Conservation (phyloP, 2,888 invertebrate genomes). For the Synanthedon formicaeformis region DNA sequence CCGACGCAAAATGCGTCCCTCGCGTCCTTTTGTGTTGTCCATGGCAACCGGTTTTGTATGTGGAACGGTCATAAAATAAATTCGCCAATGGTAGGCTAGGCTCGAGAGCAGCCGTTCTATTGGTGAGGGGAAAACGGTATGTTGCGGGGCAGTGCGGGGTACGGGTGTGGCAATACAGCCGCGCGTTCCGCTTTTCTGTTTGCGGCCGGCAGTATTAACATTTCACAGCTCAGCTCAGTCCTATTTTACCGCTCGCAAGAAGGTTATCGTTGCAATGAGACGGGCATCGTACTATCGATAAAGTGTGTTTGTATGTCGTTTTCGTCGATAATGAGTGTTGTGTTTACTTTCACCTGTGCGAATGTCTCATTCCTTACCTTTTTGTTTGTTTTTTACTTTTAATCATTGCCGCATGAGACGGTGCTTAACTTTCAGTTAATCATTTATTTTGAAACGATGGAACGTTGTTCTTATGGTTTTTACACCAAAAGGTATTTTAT, state of each 20-base stretch:
- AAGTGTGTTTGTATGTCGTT: slow-evolving; percentile 71
- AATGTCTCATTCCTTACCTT: slow-evolving; percentile 67
- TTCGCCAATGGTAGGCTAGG: slow-evolving; percentile 38
- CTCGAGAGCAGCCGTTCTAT: slow-evolving; percentile 51
- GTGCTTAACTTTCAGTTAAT: slow-evolving; percentile 68
- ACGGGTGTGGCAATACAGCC: slow-evolving; percentile 45
- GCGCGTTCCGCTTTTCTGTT: slow-evolving; percentile 17
- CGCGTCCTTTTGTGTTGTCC: slow-evolving; percentile 60
- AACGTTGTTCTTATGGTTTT: slow-evolving; percentile 84
- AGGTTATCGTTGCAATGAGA: slow-evolving; percentile 65
- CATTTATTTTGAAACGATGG: slow-evolving; percentile 77
- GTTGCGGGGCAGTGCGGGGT: slow-evolving; percentile 35
- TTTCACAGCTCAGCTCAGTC: slow-evolving; percentile 27
- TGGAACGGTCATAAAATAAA: slow-evolving; percentile 52
- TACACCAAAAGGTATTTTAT: slow-evolving; percentile 84
- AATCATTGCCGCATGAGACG: slow-evolving; percentile 66
- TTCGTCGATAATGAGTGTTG: slow-evolving; percentile 69
- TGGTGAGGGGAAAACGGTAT: slow-evolving; percentile 46
- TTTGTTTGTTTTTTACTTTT: slow-evolving; percentile 61
- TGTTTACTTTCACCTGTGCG: slow-evolving; percentile 70
- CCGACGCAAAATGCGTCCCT: slow-evolving; percentile 55
- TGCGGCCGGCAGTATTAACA: slow-evolving; percentile 6
- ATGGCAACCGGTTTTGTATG: slow-evolving; percentile 66
- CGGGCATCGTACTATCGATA: slow-evolving; percentile 65
- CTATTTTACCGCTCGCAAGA: slow-evolving; percentile 63